A percentile compares a stretch with the other conserved stretches of the same genome.
phyloP scores from a whole-genome alignment of 2,797 vertebrate genomes.

The Epinephelus awoara region DNA sequence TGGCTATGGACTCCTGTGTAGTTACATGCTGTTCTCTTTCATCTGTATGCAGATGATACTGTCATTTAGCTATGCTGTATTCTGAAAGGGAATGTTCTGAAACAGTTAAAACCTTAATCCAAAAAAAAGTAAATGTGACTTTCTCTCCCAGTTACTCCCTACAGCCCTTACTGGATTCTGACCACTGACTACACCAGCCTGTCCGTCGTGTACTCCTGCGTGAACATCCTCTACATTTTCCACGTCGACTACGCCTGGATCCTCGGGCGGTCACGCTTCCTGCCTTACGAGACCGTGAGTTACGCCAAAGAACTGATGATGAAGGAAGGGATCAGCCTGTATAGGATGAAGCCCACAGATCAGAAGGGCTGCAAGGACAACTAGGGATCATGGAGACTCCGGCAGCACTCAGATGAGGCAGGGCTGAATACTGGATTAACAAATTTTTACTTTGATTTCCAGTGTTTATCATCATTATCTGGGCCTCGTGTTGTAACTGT shows the following conservation, averaged over 20 bases:
- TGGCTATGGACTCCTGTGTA: neutral
- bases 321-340: constrained; percentile 75
- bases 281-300: constrained; percentile 55
- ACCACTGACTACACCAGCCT: constrained; percentile 82
- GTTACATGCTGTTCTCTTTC: neutral
- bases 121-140: neutral
- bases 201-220: constrained; percentile 85
- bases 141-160: constrained; percentile 79
- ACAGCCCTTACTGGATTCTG: constrained; percentile 84
- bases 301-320: constrained; percentile 76
- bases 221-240: constrained; percentile 79
- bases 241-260: constrained; percentile 85
- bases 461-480: neutral
- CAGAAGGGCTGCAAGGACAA: constrained; percentile 79
- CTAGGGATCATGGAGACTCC: constrained; percentile 9
- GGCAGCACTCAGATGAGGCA: neutral
- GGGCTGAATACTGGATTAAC: neutral
- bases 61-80: neutral
- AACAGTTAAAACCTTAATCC: neutral
- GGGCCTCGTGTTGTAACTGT: neutral
- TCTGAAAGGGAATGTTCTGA: neutral
- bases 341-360: constrained; percentile 77
- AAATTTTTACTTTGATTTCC: neutral
- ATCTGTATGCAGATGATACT: constrained; percentile 11
- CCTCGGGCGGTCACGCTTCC: constrained; percentile 78